Conservation (phyloP, 2,797 vertebrate species). For the Xenops minutus region DNA sequence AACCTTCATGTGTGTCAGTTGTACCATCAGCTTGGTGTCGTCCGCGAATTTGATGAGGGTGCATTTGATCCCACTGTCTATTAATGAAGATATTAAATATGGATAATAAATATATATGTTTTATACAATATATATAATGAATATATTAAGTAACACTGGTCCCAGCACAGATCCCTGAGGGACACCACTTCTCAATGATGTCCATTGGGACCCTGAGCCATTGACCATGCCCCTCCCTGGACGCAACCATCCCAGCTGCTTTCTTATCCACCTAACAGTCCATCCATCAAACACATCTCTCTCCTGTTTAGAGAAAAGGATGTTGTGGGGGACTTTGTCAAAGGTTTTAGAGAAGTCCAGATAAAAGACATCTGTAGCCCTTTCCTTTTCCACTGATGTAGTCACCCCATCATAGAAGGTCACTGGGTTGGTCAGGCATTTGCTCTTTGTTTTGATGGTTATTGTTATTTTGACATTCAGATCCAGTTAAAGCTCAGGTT, state of each 20-base stretch:
- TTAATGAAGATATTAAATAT: background rate
- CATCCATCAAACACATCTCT: background rate
- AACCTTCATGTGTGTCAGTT: background rate
- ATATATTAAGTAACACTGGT: background rate
- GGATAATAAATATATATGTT: background rate
- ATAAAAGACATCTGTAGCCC: background rate
- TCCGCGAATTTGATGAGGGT: background rate
- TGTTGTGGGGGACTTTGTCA: too few relatives aligned
- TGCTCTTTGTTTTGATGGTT: background rate
- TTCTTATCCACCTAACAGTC: background rate
- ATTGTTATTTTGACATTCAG: background rate
- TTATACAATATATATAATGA: background rate
- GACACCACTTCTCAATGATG: background rate
- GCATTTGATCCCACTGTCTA: rapidly evolving
- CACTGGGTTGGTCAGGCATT: background rate
- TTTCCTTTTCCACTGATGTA: background rate
- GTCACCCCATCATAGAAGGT: background rate
- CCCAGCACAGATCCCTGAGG: background rate
- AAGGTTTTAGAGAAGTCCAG: background rate
- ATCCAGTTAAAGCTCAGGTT: background rate
- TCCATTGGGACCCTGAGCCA: background rate
- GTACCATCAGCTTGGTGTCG: background rate
- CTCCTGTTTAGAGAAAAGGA: background rate
- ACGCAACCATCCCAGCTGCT: background rate
- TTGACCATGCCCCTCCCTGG: background rate